Percentiles rank a stretch among this genome's conserved stretches.
phyloP scores from a whole-genome alignment of 2,113 vertebrate genomes.

The Sclerurus mexicanus region DNA sequence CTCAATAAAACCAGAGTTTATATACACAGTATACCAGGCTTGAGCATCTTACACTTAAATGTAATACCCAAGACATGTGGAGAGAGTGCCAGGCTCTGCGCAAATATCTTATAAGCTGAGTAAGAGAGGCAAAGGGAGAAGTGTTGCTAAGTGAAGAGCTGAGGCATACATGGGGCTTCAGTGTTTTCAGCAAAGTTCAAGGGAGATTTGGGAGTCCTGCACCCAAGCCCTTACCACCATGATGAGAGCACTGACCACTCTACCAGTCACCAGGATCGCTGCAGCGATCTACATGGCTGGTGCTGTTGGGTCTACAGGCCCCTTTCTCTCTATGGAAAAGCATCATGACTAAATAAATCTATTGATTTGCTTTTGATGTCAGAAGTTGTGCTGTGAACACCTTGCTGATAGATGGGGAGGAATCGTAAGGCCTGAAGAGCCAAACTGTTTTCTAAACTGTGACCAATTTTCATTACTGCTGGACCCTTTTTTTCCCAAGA shows the following conservation, averaged over 20 bases:
- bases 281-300: accelerated
- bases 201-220: not conserved
- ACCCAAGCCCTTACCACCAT: not conserved
- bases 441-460: not conserved
- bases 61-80: not conserved
- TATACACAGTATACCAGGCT: not conserved
- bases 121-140: not conserved
- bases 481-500: not conserved
- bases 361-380: not conserved
- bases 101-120: not conserved
- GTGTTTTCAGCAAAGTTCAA: not conserved
- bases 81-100: not conserved
- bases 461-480: not conserved
- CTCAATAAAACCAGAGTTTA: not conserved
- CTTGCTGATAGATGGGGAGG: not conserved
- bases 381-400: not conserved
- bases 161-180: not conserved
- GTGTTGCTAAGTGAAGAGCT: not conserved
- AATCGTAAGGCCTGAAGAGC: not conserved
- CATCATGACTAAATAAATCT: not conserved
- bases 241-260: not conserved
- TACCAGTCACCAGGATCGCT: not conserved
- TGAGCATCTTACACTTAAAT: not conserved
- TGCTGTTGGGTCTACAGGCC: not conserved
- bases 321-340: not conserved